Evolutionary conservation across 2,797 vertebrate genomes (phyloP), one percentile per base, ranked within the genome.

Genomic region (Balearica regulorum): DNA sequence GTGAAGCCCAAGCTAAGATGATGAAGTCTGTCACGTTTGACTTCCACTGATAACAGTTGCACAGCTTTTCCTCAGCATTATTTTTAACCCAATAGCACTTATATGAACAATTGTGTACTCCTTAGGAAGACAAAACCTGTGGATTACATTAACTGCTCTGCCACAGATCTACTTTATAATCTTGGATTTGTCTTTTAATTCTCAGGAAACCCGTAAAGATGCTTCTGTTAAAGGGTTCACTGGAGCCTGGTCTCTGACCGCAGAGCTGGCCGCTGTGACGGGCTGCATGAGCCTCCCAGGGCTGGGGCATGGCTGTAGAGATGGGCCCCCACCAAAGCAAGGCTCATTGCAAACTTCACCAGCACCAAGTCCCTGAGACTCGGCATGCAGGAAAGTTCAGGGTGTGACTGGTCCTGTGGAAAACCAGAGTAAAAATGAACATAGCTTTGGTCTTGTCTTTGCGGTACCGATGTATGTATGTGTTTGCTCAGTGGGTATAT

Each of bases 281-380:
- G 5, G 19, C 43, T 13, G 16, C 0, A 0, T 29, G 65, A 73
- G 12, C 33, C 15, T 54, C 31, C 24, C 1, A 2, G 48, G 49
- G 18, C 29, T 57, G 48, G 24, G 15, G 11, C 13, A 21, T 0
- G 1, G 43, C 49, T 57, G 31, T 13, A 22, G 60, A 53, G 62
- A 10, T 1, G 4, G 18, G 28, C 28, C 24, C 31, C 21, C 75
- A 73, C 14, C 61, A 78, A 61, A 84, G 33, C 7, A 75, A 28
- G 16, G 37, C 39, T 6, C 0, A 3, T 33, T 62, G 73, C 39
- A 22, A 7, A 55, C 46, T 78, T 69, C 12, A 8, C 11, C 21
- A 6, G 18, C 33, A 35, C 9, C 3, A 25, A 16, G 39, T 53
- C 14, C 8, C 61, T 1, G 8, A 51, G 55, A 10, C 33, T 58